These are phyloP conservation scores for Percina caprodes DNA, from an alignment of 2,113 vertebrate genomes.

Conservation along the genomic window DNA sequence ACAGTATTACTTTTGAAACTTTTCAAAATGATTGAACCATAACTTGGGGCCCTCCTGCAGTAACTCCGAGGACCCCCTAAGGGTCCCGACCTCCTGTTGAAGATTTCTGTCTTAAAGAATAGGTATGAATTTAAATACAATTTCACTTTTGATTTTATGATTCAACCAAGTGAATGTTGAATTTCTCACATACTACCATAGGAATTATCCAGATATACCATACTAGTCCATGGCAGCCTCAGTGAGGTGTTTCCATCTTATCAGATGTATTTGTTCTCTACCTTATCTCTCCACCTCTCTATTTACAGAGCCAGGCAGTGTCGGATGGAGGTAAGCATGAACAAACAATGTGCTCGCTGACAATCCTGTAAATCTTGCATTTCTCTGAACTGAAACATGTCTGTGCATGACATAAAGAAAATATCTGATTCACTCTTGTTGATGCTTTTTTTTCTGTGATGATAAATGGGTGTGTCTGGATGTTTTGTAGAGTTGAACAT, in stretches of 20 bases:
- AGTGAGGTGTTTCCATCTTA: neutral
- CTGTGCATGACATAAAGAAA: constrained; percentile 47
- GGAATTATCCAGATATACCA: too few species aligned
- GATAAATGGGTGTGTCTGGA: constrained; percentile 55
- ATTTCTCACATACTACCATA: neutral
- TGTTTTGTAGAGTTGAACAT: constrained; percentile 81
- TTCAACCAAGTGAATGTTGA: neutral
- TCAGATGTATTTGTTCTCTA: constrained; percentile 8
- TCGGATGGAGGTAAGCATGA: constrained; percentile 87
- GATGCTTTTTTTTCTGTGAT: constrained; percentile 11
- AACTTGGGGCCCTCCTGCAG: too few species aligned
- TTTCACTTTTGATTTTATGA: neutral
- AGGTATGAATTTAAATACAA: neutral
- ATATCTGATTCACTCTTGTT: constrained; percentile 32
- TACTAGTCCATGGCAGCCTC: neutral
- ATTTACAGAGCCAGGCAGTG: constrained; percentile 83
- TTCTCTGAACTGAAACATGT: constrained; percentile 54
- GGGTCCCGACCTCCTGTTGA: too few species aligned
- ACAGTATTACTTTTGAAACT: too few species aligned
- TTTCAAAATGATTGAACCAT: too few species aligned
- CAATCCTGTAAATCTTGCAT: constrained; percentile 20
- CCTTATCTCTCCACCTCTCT: constrained; percentile 49
- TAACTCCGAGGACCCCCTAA: too few species aligned
- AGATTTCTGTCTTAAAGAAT: neutral
- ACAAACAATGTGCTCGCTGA: constrained; percentile 12